These are phyloP conservation scores for Palythoa caribaeorum DNA, from an alignment of 92 coral and sea anemone genomes.

Conservation along the genomic window DNA sequence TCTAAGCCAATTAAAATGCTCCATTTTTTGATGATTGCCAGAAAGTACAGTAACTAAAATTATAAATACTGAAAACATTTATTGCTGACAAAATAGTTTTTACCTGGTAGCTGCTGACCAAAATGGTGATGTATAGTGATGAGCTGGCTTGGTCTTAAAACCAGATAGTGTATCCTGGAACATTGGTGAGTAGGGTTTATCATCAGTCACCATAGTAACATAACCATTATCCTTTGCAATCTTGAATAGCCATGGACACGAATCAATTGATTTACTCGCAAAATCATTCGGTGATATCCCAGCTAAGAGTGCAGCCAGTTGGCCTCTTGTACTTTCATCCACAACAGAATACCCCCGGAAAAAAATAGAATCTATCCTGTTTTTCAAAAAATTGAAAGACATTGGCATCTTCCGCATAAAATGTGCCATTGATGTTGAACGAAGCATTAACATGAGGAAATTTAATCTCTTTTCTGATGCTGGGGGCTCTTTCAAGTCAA, in stretches of 20 bases:
- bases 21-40: too few relatives aligned
- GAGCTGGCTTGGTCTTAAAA: conserved; percentile 70
- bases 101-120: conserved; percentile 84
- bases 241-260: conserved; percentile 85
- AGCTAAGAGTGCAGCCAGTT: conserved; percentile 61
- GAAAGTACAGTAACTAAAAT: too few relatives aligned
- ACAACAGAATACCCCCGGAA: conserved; percentile 70
- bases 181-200: conserved; percentile 73
- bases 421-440: conserved; percentile 66
- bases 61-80: too few relatives aligned
- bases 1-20: too few relatives aligned
- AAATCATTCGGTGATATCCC: conserved; percentile 47
- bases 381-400: conserved; percentile 47
- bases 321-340: conserved; percentile 73
- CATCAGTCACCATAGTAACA: conserved; percentile 80
- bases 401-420: conserved; percentile 65
- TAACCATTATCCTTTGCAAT: conserved; percentile 76
- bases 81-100: neutral
- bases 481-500: conserved; percentile 63
- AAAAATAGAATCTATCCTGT: conserved; percentile 44
- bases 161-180: conserved; percentile 71
- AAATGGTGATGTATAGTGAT: conserved; percentile 80
- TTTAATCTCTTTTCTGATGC: conserved; percentile 51
- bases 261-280: neutral
- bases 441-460: conserved; percentile 61